phyloP scores from a whole-genome alignment of 2,888 invertebrate species.

The Azorinus chamasolen region DNA sequence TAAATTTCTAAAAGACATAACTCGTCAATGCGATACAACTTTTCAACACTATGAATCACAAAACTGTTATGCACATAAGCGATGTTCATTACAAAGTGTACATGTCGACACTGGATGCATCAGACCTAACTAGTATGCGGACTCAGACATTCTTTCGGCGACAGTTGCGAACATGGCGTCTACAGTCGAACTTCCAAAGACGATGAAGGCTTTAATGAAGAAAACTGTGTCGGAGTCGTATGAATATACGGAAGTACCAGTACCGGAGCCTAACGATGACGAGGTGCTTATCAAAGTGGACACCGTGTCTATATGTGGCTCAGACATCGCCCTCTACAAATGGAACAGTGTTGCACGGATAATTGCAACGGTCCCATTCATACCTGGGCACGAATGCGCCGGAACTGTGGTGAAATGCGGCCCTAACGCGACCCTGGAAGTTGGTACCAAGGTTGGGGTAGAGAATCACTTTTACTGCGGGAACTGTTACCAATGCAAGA shows the following conservation, averaged over 20 bases:
- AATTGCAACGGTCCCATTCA: constrained; percentile 82
- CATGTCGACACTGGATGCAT: no score
- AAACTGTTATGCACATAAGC: no score
- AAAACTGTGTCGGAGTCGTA: constrained; percentile 76
- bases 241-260: constrained; percentile 73
- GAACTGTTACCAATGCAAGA: constrained; percentile 78
- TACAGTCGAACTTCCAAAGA: constrained; percentile 39
- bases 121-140: no score
- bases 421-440: constrained; percentile 74
- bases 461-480: constrained; percentile 84
- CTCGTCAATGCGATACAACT: no score
- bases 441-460: constrained; percentile 80
- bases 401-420: constrained; percentile 83
- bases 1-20: no score
- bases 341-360: constrained; percentile 81
- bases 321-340: constrained; percentile 80
- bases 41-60: no score
- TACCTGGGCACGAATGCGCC: constrained; percentile 83
- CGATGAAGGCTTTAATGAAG: constrained; percentile 81
- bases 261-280: constrained; percentile 77
- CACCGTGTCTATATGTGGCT: constrained; percentile 82
- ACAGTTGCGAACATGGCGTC: constrained; percentile 5
- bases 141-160: no score
- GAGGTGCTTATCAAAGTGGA: constrained; percentile 82
- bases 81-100: no score